Evolutionary conservation across 2,113 vertebrate species (phyloP), one percentile per base, ranked within the genome.

Genomic region (Boulengeromyrus knoepffleri): DNA sequence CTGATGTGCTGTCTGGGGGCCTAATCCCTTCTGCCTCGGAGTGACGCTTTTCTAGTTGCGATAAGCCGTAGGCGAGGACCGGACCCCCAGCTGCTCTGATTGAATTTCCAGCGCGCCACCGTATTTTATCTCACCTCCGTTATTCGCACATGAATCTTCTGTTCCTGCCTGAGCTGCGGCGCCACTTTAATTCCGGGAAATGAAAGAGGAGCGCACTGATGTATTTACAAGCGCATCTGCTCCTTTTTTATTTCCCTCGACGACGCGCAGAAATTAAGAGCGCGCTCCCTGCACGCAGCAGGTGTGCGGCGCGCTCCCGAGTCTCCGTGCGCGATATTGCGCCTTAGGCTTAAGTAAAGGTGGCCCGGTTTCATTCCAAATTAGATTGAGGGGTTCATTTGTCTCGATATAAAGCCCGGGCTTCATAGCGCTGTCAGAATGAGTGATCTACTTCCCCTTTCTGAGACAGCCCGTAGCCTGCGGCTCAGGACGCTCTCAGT

Each of bases 341-440:
- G 45, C 62, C 88, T 50, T 89, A 49, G 88, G 88, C 88, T 74
- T 77, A 46, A 74, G 88, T 49, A 74, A 89, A 89, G 88, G 88
- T 70, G 88, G 62, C 62, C 66, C 66, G 47, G 45, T 77, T 88
- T 77, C n/a, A n/a, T 83, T 77, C 27, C 19, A 77, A 42, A 47
- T 52, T 80, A 89, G 88, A 31, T n/a, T 46, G 31, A 70, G 88
- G 52, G 47, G 49, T 8, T 50, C 46, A 83, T 89, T 89, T 80
- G 70, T 89, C 70, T 83, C 47, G 49, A 89, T 89, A 53, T 80
- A 89, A 88, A 31, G 8, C 27, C 6, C 17, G 70, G 74, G 70
- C 45, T 83, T 80, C 70, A 89, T 52, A 36, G 70, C 27, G 15
- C n/a, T 89, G 70, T 50, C 74, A 52, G 47, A 80, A 13, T 80